Percentiles rank a stretch among this genome's conserved stretches.
Evolutionary conservation across 2,113 vertebrate genomes (phyloP).

Genomic region (Sturnus vulgaris): DNA sequence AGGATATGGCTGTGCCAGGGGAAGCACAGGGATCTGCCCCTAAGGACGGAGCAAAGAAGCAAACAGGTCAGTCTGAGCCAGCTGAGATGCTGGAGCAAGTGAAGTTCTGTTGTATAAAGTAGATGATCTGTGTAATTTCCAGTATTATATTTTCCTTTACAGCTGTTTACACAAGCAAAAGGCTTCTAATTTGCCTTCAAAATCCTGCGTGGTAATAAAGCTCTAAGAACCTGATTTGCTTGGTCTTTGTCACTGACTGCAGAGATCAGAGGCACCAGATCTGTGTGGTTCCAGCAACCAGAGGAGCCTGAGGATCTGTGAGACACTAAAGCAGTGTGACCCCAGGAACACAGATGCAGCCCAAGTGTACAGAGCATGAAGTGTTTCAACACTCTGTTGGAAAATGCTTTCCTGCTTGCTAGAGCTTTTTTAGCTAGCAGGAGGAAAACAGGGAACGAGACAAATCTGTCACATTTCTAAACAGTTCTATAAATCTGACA

Average conservation of each 20-base stretch:
- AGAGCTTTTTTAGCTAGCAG: background rate
- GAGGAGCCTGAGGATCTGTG: accelerated
- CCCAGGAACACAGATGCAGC: background rate
- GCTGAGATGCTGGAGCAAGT: background rate
- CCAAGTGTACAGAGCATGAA: background rate
- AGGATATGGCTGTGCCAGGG: background rate
- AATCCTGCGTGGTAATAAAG: background rate
- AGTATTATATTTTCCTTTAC: background rate
- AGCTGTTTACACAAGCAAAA: background rate
- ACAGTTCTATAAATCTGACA: background rate
- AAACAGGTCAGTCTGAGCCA: background rate
- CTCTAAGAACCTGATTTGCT: background rate
- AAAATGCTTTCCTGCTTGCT: background rate
- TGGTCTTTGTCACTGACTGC: background rate
- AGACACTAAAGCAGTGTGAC: background rate
- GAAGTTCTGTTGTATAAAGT: background rate
- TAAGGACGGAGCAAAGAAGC: background rate
- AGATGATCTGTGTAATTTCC: background rate
- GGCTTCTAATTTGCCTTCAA: background rate
- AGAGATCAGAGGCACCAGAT: background rate
- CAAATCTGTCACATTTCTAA: background rate
- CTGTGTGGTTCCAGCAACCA: background rate
- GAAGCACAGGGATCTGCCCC: accelerated
- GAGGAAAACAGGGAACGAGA: accelerated
- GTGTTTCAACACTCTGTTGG: background rate